Evolutionary conservation across 2,113 vertebrate species (phyloP), one percentile per base, ranked within the genome.

Genomic region (Hippocampus abdominalis): DNA sequence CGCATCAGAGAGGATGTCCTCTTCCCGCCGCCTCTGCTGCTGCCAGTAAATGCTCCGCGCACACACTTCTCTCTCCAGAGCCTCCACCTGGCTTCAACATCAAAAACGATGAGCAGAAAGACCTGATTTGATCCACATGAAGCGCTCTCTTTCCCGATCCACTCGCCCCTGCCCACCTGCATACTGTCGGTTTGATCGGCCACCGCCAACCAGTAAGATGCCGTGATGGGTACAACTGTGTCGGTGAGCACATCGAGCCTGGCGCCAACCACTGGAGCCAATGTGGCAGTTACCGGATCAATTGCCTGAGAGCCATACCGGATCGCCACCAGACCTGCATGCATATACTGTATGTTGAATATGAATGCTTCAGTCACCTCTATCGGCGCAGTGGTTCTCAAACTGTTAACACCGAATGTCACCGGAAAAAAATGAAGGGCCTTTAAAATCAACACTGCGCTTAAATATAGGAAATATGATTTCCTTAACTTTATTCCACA

Each of bases 261-360:
- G 54, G 91, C 93, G 32, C 94, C 94, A 21, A 96, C 93, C 56
- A 95, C 92, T 0, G 94, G 81, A 4, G 92, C 92, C 63, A 61
- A 48, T 10, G 91, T 81, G 1, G 93, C 92, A 11, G 94, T 96
- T 42, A 93, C 81, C 8, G 92, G 91, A 74, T 94, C 94, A 18
- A 94, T 57, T 1, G 92, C 90, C 79, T 87, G 93, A 73, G 88
- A 89, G 29, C 94, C 95, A 51, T 93, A 80, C 2, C 86, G 79
- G 63, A 96, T 94, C 2, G 95, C 93, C 68, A 94, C 89, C 39
- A 96, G 88, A 36, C 95, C 95, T 98, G 87, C 27, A 60, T 8
- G 7, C 27, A 32, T 8, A 42, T 40, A n/a, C n/a, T n/a, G n/a
- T n/a, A 23, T n/a, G 60, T 10, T 62, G 9, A 0, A 36, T 6